Evolutionary conservation across 2,113 vertebrate genomes (phyloP), one percentile per base, ranked within the genome.

Genomic region (Psephotus haematonotus): DNA sequence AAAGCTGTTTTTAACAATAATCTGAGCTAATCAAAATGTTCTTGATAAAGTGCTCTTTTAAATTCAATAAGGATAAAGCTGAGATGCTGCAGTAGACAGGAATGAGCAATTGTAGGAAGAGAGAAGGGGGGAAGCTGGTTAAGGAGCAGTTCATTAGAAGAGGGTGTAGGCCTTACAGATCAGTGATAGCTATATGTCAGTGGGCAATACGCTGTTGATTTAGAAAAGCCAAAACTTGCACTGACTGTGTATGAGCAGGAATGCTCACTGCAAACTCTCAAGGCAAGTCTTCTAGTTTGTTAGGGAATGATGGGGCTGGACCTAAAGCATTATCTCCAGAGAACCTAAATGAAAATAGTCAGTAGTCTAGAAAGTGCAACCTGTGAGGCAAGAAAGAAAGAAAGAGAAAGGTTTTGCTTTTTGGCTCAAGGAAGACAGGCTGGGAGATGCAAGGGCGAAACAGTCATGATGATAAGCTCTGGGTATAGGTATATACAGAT

Each of bases 151-250:
- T 75, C 35, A 67, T 52, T 7, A 37, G 62, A 39, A 57, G 41
- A 39, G 13, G 41, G 28, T 31, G 41, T 25, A 17, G 52, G 33
- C 44, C 35, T 70, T 43, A 23, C 8, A 13, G 28, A 25, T 16
- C 0, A 0, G 10, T 2, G 5, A 2, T 5, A 33, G 31, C 22
- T 41, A 16, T 24, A 0, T 11, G 4, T 13, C n/a, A 63, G 19
- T 18, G 37, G 49, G 35, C 52, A 89, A 3, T 9, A 37, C 15
- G 1, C 2, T 15, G 18, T 6, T 37, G n/a, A 25, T 62, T 64
- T 57, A 20, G 43, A 41, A 62, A 47, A 86, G 64, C 22, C 53
- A 70, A 44, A 31, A 33, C 70, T 94, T 46, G 23, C 2, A 3
- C 19, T 49, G 43, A 2, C 1, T 28, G 5, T 10, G 17, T 50